Evolutionary conservation across 2,888 invertebrate species (phyloP), one percentile per base, ranked within the genome.

Genomic region (Penaeus monodon): DNA sequence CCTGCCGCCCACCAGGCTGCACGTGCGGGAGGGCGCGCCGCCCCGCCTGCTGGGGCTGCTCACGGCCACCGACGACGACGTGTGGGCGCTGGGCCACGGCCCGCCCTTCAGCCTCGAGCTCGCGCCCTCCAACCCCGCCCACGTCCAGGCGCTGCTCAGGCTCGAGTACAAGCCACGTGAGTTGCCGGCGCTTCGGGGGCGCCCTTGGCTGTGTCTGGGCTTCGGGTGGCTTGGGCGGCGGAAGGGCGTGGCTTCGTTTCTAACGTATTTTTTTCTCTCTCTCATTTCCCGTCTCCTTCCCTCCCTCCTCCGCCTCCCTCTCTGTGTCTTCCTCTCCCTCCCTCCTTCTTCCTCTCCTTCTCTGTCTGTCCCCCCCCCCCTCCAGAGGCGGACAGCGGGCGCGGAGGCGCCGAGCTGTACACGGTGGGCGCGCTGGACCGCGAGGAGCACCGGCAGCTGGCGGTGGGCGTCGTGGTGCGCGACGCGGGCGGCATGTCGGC

Each of bases 321-420:
- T 10, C 10, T 14, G 8, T 17, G 49, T 10, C 49, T 10, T 8
- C 49, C 8, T 12, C 49, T 12, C 49, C 49, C 44, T 2, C 49
- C 49, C 12, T 10, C 14, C 44, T n/a, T 17, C n/a, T 8, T 44
- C 7, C 73, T 33, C 33, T 33, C 49, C 10, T 57, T 14, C 2
- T 57, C 57, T 17, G 57, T 10, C 57, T 10, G 7, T 14, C 14
- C 57, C 57, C 57, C 57, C 2, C 49, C 49, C 20, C n/a, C 24
- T 44, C 8, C 73, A 85, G 85, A 68, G 27, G 65, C 79, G 70
- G 85, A 85, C 85, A 85, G 85, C 70, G 85, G 85, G 20, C 85
- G 85, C 22, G 85, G 85, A 2, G 85, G 85, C 12, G 85, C 85
- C 10, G 78, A 66, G 17, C 68, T 85, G 27, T 66, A 64, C 70